A percentile compares a stretch with the other conserved stretches of the same genome.
Conservation (phyloP, 2,797 vertebrate genomes). For the Xiphophorus birchmanni region DNA sequence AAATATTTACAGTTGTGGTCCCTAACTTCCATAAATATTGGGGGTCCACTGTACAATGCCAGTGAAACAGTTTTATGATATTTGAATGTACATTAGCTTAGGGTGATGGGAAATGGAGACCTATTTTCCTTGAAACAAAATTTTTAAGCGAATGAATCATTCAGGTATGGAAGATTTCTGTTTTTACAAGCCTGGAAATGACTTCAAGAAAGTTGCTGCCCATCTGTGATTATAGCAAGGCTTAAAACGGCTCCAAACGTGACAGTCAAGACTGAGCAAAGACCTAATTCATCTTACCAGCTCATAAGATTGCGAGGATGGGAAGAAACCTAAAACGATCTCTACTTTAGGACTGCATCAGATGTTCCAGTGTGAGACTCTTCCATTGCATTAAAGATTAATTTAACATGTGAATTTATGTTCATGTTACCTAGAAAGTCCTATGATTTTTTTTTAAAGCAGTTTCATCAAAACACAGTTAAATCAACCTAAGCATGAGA, state of each 20-base stretch:
- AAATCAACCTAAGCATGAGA: not conserved
- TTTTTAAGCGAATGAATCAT: not conserved
- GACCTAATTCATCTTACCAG: not conserved
- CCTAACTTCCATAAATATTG: not conserved
- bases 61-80: not conserved
- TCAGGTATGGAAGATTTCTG: not conserved
- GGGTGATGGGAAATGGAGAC: not conserved
- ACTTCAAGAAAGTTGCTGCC: not conserved
- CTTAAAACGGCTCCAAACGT: not conserved
- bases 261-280: not conserved
- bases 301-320: not conserved
- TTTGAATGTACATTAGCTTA: not conserved
- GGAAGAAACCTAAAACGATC: not conserved
- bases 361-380: not conserved
- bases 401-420: not conserved
- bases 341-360: not conserved
- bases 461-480: not conserved
- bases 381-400: not conserved
- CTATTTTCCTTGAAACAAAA: not conserved
- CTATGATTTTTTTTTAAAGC: not conserved
- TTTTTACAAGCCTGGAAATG: not conserved
- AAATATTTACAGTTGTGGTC: not conserved
- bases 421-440: not conserved
- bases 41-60: not conserved
- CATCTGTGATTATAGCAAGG: not conserved